A percentile compares a stretch with the other conserved stretches of the same genome.
Evolutionary conservation across 2,888 invertebrate species (phyloP).

Genomic region (Andrena dorsata): DNA sequence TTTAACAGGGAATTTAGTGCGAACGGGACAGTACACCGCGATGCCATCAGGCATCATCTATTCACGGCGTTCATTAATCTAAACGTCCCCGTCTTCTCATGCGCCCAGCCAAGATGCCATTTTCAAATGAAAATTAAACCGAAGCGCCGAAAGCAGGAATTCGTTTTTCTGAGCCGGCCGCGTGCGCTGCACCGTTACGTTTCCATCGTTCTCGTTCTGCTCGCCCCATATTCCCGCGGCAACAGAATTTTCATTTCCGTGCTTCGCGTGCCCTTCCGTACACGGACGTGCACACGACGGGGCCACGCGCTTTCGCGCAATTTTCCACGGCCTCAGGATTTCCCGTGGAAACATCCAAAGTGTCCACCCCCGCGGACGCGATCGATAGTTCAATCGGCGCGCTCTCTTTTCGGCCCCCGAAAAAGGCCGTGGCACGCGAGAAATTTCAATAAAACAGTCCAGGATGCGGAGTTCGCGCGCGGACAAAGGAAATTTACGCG

Average conservation of each 20-base stretch:
- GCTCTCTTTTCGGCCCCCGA: neutral
- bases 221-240: too few relatives aligned
- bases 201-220: neutral
- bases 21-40: too few relatives aligned
- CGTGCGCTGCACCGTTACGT: neutral
- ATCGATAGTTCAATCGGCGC: constrained; percentile 44
- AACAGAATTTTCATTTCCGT: neutral
- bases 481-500: constrained; percentile 49
- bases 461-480: constrained; percentile 18
- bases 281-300: constrained; percentile 2
- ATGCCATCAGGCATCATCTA: too few relatives aligned
- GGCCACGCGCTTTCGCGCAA: neutral
- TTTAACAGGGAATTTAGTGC: neutral
- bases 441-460: constrained; percentile 56
- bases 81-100: neutral
- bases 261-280: neutral
- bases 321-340: neutral
- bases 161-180: neutral
- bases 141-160: neutral
- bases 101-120: neutral
- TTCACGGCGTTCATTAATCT: too few relatives aligned
- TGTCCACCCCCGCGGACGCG: neutral
- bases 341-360: constrained; percentile 5
- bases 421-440: constrained; percentile 24
- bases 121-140: neutral